Conservation (phyloP, 1,140 invertebrate genomes). For the Ylistrum balloti region DNA sequence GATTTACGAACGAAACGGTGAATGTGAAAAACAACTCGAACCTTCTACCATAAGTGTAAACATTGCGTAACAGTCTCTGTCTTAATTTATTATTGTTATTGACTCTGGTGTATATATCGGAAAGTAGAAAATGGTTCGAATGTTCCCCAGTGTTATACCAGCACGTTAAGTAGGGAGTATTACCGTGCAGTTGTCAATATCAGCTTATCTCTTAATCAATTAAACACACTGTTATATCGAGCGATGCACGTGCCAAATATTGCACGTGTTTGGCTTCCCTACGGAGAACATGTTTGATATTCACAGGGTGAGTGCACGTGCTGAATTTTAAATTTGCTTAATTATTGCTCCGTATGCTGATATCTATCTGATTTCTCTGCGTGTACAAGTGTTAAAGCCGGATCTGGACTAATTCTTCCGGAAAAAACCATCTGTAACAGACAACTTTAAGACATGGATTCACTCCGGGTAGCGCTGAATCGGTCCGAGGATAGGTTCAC, state of each 20-base stretch:
- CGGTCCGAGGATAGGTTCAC: not conserved
- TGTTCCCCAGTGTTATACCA: too few species aligned
- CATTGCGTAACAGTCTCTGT: too few species aligned
- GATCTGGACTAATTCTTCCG: not conserved
- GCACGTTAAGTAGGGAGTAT: not conserved
- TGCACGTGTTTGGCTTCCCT: not conserved
- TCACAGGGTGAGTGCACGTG: conserved; percentile 14
- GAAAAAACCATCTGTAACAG: not conserved
- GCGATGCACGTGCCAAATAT: conserved; percentile 22
- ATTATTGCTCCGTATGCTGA: not conserved
- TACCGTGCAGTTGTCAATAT: conserved; percentile 4
- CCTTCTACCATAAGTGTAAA: too few species aligned
- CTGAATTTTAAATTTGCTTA: conserved; percentile 40
- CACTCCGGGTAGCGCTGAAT: not conserved
- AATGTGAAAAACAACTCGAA: too few species aligned
- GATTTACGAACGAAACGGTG: too few species aligned
- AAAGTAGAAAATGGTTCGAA: too few species aligned
- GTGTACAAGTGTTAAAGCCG: conserved; percentile 25
- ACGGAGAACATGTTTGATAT: conserved; percentile 15
- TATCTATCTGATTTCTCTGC: conserved; percentile 15
- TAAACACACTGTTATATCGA: not conserved
- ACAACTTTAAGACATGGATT: not conserved
- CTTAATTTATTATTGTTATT: too few species aligned
- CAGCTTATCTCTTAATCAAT: conserved; percentile 17
- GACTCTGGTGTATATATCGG: too few species aligned